These are phyloP conservation scores for Timema podura DNA, from an alignment of 2,888 invertebrate genomes.

Conservation along the genomic window DNA sequence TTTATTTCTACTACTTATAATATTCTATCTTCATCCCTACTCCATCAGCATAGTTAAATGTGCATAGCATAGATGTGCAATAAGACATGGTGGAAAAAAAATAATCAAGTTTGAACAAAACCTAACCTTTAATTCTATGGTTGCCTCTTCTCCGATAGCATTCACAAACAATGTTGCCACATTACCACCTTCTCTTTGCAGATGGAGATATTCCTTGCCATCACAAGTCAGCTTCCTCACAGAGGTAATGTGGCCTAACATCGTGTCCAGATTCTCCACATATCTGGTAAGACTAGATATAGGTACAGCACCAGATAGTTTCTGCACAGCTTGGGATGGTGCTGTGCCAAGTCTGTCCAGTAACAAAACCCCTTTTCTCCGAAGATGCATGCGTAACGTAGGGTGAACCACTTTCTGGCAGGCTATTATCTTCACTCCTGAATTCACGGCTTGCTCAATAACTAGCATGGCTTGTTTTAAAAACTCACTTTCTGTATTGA, in stretches of 20 bases:
- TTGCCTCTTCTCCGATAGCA: conserved; percentile 22
- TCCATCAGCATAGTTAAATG: not conserved
- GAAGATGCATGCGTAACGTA: conserved; percentile 18
- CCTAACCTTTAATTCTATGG: conserved; percentile 26
- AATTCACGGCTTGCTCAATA: conserved; percentile 18
- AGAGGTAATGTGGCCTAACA: conserved; percentile 20
- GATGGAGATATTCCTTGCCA: conserved; percentile 15
- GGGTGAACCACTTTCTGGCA: conserved; percentile 30
- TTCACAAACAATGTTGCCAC: conserved; percentile 20
- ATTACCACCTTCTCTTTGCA: conserved; percentile 21
- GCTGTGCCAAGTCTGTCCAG: conserved; percentile 27
- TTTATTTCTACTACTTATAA: not conserved
- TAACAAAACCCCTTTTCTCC: conserved; percentile 25
- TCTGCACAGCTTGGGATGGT: conserved; percentile 20
- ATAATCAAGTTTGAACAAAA: not conserved
- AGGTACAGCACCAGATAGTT: conserved; percentile 23
- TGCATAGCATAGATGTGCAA: not conserved
- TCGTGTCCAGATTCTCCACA: conserved; percentile 5
- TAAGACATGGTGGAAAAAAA: not conserved
- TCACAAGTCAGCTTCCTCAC: conserved; percentile 13
- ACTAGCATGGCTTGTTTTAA: conserved; percentile 5
- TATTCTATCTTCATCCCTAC: too few species aligned
- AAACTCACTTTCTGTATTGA: not conserved
- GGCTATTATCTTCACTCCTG: conserved; percentile 25
- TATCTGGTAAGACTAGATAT: conserved; percentile 11